Evolutionary conservation across 35 echinoderm and acorn worm species (phyloP), one percentile per base, ranked within the genome.

Genomic region (Apostichopus parvimensis): DNA sequence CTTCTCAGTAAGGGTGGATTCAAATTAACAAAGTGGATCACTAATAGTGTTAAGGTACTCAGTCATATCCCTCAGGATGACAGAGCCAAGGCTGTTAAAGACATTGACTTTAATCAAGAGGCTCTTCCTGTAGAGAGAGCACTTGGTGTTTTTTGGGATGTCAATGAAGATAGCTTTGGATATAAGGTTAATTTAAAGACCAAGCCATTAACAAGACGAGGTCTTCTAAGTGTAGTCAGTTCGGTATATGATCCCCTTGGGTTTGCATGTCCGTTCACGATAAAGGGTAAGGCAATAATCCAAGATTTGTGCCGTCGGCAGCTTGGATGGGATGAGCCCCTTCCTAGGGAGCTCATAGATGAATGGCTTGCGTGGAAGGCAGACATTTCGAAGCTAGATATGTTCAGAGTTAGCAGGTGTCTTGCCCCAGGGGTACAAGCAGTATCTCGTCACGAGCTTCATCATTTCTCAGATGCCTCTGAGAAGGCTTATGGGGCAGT

Each of bases 211-310:
- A 92, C 90, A 26, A 86, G 73, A 88, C 57, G 94, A 45, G 90
- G 90, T 10, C 53, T 92, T 25, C 70, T 95, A 15, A 86, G 54
- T 24, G 65, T 71, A 15, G 86, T 93, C 9, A 72, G 82, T 28
- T 89, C 91, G 12, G 61, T 95, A 12, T 95, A 95, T 64, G 85
- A 92, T 73, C 94, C 94, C n/a, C 54, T 87, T 9, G 94, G 94
- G 56, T 92, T 92, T 82, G 91, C 77, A 9, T 34, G 81, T 53
- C 94, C 94, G 45, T 87, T 17, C 24, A 79, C 77, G 9, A 83
- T 95, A 54, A 23, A 60, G 70, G 73, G 91, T 17, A 95, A 95
- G 70, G 23, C 5, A 9, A 88, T 95, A 56, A 14, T 92, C 13
- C 91, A 95, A 92, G 91, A 95, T 20, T 62, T 95, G 13, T 87